Base-by-base conservation (phyloP, 1,140 invertebrate genomes). In the Musca domestica region DNA sequence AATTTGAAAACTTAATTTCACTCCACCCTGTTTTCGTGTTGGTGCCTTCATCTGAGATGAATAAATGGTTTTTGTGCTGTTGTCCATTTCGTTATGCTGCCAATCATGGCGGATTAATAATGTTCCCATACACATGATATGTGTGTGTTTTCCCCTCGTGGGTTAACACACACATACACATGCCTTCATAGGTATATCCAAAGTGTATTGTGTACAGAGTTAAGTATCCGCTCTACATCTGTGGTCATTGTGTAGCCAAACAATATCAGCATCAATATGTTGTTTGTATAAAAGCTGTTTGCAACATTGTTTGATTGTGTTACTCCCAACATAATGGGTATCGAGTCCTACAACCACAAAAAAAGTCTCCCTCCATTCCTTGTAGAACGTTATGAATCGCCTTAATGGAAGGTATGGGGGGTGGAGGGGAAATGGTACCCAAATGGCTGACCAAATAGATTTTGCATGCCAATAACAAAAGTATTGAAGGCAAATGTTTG, bases 31-130 rank as follows among this genome's bases (percentile, higher is more conserved):
- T 30, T 41, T 41, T 2, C 2, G 5, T 41, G 10, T 41, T 41
- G 2, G 34, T 41, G 34, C 34, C 10, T 41, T 41, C 34, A 41
- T 41, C 34, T 61, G 17, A n/a, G 6, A 41, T 61, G 56, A 61
- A 61, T 61, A 61, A 61, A 61, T 61, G 56, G 56, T 61, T 27
- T 61, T 61, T n/a, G n/a, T n/a, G n/a, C 27, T 34, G 56, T 61
- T 61, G 56, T 61, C 30, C 56, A 61, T 61, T 61, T 61, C 56
- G 56, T 61, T 61, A 61, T 61, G 56, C 56, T 61, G 56, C 56
- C 56, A 61, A 61, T 61, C 56, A 61, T 61, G 56, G 56, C 34
- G 56, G 56, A 61, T 61, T 61, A 61, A 61, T 61, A 61, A 61
- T 61, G 34, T 30, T 41, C 34, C 6, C 34, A 41, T 41, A 41